Evolutionary conservation across 2,797 vertebrate species (phyloP).

Genomic region (Phyllotis vaccarum): DNA sequence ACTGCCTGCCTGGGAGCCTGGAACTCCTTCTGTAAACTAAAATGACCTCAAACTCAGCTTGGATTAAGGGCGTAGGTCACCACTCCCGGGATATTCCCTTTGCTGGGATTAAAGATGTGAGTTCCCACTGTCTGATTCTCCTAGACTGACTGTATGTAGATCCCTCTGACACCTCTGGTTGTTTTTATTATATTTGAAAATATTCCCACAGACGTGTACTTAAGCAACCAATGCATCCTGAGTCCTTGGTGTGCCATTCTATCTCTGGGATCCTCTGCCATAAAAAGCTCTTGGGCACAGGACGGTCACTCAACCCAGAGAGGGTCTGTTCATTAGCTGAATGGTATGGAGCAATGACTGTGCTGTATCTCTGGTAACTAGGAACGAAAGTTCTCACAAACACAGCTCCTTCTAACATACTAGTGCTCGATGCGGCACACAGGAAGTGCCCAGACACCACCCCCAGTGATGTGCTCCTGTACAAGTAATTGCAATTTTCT

Average conservation of each 20-base stretch:
- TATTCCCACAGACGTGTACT: neutral
- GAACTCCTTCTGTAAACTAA: too few relatives aligned
- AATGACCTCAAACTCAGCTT: too few relatives aligned
- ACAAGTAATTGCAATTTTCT: neutral
- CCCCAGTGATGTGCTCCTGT: neutral
- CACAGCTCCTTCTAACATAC: neutral
- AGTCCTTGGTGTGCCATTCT: neutral
- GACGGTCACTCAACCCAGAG: neutral
- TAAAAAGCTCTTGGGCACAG: neutral
- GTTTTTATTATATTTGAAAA: too few relatives aligned
- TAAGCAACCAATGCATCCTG: conserved; percentile 47
- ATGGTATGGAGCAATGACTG: neutral
- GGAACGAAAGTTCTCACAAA: neutral
- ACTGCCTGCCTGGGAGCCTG: too few relatives aligned
- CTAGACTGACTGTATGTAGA: too few relatives aligned
- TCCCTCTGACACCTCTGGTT: too few relatives aligned
- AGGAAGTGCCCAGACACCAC: neutral
- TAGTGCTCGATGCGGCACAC: neutral
- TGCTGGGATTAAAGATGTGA: too few relatives aligned
- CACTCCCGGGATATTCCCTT: too few relatives aligned
- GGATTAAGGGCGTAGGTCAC: too few relatives aligned
- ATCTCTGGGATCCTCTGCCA: neutral
- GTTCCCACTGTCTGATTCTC: too few relatives aligned
- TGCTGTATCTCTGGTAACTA: neutral
- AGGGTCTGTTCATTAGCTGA: neutral